A percentile compares a stretch with the other conserved stretches of the same genome.
Evolutionary conservation across 2,888 invertebrate genomes (phyloP).

Genomic region (Dendrolimus houi): DNA sequence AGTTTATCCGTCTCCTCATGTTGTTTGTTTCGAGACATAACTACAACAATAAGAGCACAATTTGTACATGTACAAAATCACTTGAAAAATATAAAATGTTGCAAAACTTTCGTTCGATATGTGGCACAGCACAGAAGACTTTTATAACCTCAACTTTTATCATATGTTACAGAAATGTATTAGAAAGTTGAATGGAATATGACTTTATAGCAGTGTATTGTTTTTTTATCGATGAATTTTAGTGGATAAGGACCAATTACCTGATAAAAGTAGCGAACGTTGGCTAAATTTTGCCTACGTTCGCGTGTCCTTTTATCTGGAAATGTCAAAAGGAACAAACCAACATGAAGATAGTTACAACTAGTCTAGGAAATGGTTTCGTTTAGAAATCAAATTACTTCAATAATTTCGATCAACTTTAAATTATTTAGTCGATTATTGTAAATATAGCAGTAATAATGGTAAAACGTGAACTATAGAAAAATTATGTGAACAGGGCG

Average conservation of each 20-base stretch:
- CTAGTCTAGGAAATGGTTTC: no score
- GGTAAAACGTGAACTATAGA: no score
- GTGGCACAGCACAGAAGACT: slow-evolving; percentile 42
- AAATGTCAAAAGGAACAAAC: slow-evolving; percentile 62
- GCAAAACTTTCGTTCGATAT: slow-evolving; percentile 35
- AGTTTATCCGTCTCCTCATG: slow-evolving; percentile 92
- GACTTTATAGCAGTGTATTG: slow-evolving; percentile 8
- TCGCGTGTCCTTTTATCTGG: slow-evolving; percentile 66
- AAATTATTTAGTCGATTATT: no score
- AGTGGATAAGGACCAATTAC: slow-evolving; percentile 31
- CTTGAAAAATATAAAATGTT: slow-evolving; percentile 6
- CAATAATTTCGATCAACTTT: no score
- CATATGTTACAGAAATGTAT: slow-evolving; percentile 21
- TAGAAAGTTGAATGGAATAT: slow-evolving; percentile 8
- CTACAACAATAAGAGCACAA: slow-evolving; percentile 29
- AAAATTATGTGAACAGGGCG: no score
- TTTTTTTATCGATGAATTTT: slow-evolving; percentile 6
- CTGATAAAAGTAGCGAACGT: slow-evolving; percentile 61
- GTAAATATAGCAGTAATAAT: no score
- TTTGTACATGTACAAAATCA: slow-evolving; percentile 14
- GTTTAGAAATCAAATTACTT: no score
- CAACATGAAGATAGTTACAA: slow-evolving; percentile 1
- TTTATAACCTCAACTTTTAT: slow-evolving; percentile 56
- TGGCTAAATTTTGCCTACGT: slow-evolving; percentile 64
- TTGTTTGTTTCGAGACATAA: slow-evolving; percentile 78